Conservation (phyloP, 2,113 vertebrate species). For the Myrmophylax atrothorax region DNA sequence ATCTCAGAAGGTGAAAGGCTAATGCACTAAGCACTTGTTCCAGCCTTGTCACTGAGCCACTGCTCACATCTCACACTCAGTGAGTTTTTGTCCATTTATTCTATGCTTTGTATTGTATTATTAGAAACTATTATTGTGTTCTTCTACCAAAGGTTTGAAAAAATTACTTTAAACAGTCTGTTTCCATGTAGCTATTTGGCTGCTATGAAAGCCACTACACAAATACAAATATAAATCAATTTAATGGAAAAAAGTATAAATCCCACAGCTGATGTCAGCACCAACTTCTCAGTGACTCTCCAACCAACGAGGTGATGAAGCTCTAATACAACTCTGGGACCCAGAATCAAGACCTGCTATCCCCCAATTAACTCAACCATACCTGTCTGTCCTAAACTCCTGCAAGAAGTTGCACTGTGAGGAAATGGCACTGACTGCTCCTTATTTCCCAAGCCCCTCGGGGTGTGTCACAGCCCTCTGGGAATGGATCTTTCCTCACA, state of each 20-base stretch:
- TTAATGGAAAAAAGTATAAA: neutral
- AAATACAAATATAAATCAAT: neutral
- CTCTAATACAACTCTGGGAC: neutral
- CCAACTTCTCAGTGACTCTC: neutral
- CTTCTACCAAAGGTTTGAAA: neutral
- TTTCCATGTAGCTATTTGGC: neutral
- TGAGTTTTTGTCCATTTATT: neutral
- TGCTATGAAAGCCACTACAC: neutral
- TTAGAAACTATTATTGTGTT: neutral
- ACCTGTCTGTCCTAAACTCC: neutral
- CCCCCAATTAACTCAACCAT: neutral
- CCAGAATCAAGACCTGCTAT: neutral
- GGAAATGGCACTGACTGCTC: neutral
- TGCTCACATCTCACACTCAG: neutral
- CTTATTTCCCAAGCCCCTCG: neutral
- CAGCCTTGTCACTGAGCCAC: neutral
- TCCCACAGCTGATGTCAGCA: neutral
- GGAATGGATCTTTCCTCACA: neutral
- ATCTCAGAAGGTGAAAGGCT: slow-evolving; percentile 7
- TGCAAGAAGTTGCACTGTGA: neutral
- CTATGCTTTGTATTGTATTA: neutral
- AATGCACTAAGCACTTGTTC: slow-evolving; percentile 6
- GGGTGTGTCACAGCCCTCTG: rapidly evolving
- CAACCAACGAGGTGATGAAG: rapidly evolving
- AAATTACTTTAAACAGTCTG: neutral